phyloP scores from a whole-genome alignment of 1,140 invertebrate genomes.

The Babylonia areolata region DNA sequence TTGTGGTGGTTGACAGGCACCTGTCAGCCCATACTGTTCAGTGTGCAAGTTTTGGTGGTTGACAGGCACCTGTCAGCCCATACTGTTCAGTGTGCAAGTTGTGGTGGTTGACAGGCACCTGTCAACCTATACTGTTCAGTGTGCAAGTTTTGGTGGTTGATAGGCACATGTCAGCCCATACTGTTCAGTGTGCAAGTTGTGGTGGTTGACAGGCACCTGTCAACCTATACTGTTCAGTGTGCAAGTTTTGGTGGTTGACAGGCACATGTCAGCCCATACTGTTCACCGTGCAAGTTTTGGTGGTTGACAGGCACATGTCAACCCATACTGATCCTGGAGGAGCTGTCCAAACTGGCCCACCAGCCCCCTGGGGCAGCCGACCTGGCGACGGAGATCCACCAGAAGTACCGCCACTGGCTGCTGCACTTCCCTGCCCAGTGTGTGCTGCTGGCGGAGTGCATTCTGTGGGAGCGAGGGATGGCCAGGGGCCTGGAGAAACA shows the following conservation, averaged over 20 bases:
- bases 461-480: slow-evolving; percentile 69
- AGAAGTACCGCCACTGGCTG: slow-evolving; percentile 70
- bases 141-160: no score
- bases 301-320: slow-evolving; percentile 58
- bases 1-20: neutral
- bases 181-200: no score
- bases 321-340: slow-evolving; percentile 68
- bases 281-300: neutral
- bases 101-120: no score
- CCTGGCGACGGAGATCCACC: slow-evolving; percentile 54
- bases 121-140: no score
- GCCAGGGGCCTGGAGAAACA: slow-evolving; percentile 58
- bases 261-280: neutral
- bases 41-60: no score
- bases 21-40: no score
- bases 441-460: slow-evolving; percentile 68
- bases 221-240: no score
- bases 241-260: neutral
- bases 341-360: slow-evolving; percentile 56
- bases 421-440: slow-evolving; percentile 71
- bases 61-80: no score
- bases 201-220: neutral
- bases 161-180: no score
- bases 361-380: slow-evolving; percentile 45
- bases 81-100: no score